phyloP scores from a whole-genome alignment of 2,888 invertebrate genomes.

The Spialia ferax region DNA sequence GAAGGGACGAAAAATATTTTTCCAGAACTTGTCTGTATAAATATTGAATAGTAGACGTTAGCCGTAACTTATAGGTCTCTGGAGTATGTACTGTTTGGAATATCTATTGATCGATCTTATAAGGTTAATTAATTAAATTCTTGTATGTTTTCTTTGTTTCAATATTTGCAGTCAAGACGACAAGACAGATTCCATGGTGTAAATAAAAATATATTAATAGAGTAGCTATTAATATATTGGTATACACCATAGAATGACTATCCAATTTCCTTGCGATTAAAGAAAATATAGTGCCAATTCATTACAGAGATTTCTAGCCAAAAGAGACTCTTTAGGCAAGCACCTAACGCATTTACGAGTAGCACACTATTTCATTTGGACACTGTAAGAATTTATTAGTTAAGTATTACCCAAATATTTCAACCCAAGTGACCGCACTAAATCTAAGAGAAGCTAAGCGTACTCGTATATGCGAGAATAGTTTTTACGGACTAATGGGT shows the following conservation, averaged over 20 bases:
- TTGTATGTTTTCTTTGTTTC: too few species aligned
- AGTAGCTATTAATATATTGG: too few species aligned
- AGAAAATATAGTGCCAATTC: too few species aligned
- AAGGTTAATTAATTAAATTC: too few species aligned
- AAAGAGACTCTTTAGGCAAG: constrained; percentile 3
- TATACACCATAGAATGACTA: too few species aligned
- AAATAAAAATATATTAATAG: too few species aligned
- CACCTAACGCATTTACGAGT: not conserved
- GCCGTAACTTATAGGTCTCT: not conserved
- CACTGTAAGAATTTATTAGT: constrained; percentile 44
- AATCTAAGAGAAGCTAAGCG: constrained; percentile 44
- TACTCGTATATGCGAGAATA: constrained; percentile 40
- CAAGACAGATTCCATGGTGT: too few species aligned
- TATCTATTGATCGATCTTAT: too few species aligned
- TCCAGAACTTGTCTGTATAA: not conserved
- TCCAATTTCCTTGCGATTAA: too few species aligned
- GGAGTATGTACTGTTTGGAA: not conserved
- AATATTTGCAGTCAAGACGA: too few species aligned
- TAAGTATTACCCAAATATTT: constrained; percentile 42
- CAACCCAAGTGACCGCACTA: constrained; percentile 45
- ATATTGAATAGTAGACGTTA: not conserved
- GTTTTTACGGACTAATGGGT: constrained; percentile 41
- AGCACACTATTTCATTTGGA: constrained; percentile 35
- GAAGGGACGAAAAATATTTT: not conserved
- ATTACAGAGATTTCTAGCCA: not conserved